phyloP scores from a whole-genome alignment of 2,797 vertebrate genomes.

The Rhabdophis nuchalis region DNA sequence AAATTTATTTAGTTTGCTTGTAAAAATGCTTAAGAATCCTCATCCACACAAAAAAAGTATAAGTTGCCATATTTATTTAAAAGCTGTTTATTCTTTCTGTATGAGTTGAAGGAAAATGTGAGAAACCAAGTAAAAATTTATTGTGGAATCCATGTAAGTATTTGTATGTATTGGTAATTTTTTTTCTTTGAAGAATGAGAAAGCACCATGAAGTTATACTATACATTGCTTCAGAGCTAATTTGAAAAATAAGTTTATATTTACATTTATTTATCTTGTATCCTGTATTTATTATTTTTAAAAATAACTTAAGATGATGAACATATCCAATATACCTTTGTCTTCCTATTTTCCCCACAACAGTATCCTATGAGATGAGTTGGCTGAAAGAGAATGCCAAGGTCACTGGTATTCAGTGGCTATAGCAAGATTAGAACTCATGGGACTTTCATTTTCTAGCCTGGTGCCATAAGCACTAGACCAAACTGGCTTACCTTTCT shows the following conservation, averaged over 20 bases:
- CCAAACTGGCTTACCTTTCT: not conserved
- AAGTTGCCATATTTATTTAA: not conserved
- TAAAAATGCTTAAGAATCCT: not conserved
- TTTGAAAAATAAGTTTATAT: not conserved
- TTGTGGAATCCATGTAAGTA: not conserved
- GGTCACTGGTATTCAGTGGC: not conserved
- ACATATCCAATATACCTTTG: not conserved
- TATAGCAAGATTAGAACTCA: not conserved
- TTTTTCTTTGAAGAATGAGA: not conserved
- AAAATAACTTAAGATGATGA: not conserved
- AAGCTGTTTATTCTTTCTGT: not conserved
- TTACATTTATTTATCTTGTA: not conserved
- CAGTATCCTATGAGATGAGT: not conserved
- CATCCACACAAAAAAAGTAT: not conserved
- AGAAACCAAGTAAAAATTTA: not conserved
- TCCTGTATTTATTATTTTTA: too few relatives aligned
- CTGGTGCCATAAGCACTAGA: not conserved
- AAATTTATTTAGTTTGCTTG: not conserved
- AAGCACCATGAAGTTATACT: not conserved
- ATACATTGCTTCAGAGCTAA: not conserved
- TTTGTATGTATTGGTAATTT: not conserved
- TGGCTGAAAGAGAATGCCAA: not conserved
- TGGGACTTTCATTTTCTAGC: not conserved
- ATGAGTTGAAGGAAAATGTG: not conserved
- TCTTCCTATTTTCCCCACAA: not conserved